These are phyloP conservation scores for Holcopasites calliopsidis DNA, from an alignment of 1,140 invertebrate genomes.

Conservation along the genomic window DNA sequence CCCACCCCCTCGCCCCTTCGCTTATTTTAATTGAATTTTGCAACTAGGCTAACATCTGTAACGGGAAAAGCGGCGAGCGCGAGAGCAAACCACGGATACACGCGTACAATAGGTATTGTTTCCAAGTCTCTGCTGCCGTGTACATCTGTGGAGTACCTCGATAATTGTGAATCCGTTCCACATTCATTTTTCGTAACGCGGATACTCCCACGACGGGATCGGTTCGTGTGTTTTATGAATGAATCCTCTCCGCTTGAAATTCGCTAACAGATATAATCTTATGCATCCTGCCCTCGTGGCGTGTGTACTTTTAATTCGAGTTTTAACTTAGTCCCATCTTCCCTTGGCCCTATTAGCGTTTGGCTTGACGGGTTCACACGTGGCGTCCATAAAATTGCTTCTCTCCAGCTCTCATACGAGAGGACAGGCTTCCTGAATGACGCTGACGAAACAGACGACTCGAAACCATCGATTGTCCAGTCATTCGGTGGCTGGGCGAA, in stretches of 20 bases:
- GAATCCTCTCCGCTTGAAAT: background rate
- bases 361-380: too few relatives aligned
- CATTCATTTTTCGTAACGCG: constrained; percentile 14
- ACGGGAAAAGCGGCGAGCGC: constrained; percentile 65
- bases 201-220: background rate
- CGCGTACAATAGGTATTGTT: constrained; percentile 73
- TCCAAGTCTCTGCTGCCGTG: constrained; percentile 4
- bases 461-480: constrained; percentile 1
- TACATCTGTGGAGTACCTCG: constrained; percentile 17
- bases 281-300: too few relatives aligned
- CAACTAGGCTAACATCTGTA: constrained; percentile 75
- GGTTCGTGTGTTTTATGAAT: background rate
- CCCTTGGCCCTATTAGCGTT: too few relatives aligned
- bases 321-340: too few relatives aligned
- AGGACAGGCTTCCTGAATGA: background rate
- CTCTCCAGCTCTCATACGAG: too few relatives aligned
- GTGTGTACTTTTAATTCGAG: too few relatives aligned
- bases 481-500: constrained; percentile 10
- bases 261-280: too few relatives aligned
- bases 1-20: background rate
- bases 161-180: constrained; percentile 47
- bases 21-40: constrained; percentile 76
- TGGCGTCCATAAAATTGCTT: too few relatives aligned
- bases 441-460: background rate
- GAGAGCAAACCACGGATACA: constrained; percentile 64